phyloP scores from a whole-genome alignment of 2,888 invertebrate genomes.

The Cephus pygmeus region DNA sequence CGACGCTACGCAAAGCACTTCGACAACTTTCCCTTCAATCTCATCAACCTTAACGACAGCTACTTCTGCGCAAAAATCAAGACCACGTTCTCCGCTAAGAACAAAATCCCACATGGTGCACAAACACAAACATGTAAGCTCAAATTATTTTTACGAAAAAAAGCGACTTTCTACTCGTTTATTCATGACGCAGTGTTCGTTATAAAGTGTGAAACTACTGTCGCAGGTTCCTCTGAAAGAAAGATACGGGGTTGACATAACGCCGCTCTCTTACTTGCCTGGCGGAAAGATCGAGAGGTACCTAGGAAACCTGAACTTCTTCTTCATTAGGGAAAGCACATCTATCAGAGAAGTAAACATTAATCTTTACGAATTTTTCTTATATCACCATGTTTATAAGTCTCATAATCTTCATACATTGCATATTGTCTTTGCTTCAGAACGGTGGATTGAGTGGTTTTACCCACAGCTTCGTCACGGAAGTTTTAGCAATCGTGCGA shows the following conservation, averaged over 20 bases:
- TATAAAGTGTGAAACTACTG: background rate
- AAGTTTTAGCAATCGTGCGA: conserved; percentile 91
- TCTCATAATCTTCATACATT: background rate
- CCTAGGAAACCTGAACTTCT: conserved; percentile 91
- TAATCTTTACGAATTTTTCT: conserved; percentile 11
- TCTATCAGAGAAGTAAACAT: conserved; percentile 81
- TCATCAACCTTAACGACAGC: conserved; percentile 46
- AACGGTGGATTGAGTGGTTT: conserved; percentile 94
- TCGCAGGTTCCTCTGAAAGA: conserved; percentile 65
- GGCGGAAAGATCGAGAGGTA: conserved; percentile 84
- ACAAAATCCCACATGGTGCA: conserved; percentile 49
- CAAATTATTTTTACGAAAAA: background rate
- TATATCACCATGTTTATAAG: background rate
- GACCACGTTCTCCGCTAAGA: conserved; percentile 70
- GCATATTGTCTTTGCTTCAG: conserved; percentile 61
- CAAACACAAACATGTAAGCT: conserved; percentile 58
- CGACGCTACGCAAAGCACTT: conserved; percentile 18
- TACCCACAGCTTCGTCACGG: conserved; percentile 92
- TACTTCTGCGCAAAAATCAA: conserved; percentile 64
- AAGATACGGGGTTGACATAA: conserved; percentile 80
- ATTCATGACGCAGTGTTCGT: background rate
- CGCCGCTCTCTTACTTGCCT: conserved; percentile 83
- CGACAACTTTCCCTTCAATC: conserved; percentile 22
- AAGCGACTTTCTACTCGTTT: background rate
- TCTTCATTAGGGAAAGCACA: conserved; percentile 95